Percentiles rank a stretch among this genome's conserved stretches.
Conservation (phyloP, 2,113 vertebrate species). For the Brachionichthys hirsutus region DNA sequence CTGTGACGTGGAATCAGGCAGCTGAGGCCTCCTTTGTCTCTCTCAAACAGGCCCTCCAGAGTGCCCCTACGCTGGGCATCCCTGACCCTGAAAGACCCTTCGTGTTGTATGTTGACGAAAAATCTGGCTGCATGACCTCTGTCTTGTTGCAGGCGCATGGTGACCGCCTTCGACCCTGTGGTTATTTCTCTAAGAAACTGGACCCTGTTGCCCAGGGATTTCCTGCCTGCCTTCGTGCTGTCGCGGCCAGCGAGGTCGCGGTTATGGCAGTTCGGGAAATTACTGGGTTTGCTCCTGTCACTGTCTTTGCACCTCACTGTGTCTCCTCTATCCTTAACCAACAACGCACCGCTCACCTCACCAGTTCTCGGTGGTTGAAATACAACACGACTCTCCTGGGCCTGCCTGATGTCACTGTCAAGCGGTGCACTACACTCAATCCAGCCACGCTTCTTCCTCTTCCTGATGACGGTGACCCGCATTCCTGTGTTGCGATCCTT, state of each 20-base stretch:
- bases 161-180: background rate
- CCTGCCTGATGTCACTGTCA: background rate
- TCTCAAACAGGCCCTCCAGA: background rate
- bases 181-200: background rate
- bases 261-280: background rate
- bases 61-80: background rate
- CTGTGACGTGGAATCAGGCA: background rate
- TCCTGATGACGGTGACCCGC: background rate
- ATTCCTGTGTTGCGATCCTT: background rate
- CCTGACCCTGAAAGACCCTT: background rate
- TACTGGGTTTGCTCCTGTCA: background rate
- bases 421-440: background rate
- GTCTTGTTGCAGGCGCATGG: background rate
- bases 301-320: too few relatives aligned
- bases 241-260: background rate
- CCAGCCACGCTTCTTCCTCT: background rate
- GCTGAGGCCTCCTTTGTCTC: background rate
- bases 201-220: constrained; percentile 3
- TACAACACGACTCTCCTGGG: background rate
- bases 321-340: too few relatives aligned
- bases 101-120: background rate
- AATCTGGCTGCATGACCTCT: background rate
- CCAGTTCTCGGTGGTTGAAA: too few relatives aligned
- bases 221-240: background rate
- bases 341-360: too few relatives aligned